Base-by-base conservation (phyloP, 2,113 vertebrate species). In the Ceratotherium simum region DNA sequence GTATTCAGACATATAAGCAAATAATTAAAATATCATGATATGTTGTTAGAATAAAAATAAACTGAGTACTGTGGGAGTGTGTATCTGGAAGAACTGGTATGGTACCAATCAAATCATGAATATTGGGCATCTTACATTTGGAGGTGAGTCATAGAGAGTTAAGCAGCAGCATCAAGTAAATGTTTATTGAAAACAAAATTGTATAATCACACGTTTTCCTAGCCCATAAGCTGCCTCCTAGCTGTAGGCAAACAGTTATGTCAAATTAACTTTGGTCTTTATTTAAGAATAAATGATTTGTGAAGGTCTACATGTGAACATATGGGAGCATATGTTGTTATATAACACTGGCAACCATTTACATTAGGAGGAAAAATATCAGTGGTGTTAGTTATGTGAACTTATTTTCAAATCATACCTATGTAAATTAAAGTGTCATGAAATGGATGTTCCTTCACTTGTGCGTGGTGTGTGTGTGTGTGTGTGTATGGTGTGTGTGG, bases 391-490 rank as follows among this genome's bases (percentile, higher is more conserved):
- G 6, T 21, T 39, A 58, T 27, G 2, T 13, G 14, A 72, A 73
- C 3, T 2, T 84, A 36, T 39, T 88, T 84, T 96, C 25, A 56
- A 88, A 86, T 62, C 29, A 56, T 8, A 72, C 2, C 5, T 72
- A 31, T 54, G 62, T 87, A 90, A 83, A 60, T 95, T n/a, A 58
- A 83, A 69, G 56, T 42, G 13, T 14, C 8, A 29, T 64, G 36
- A 89, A 81, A 60, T 70, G 2, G 7, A 18, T 91, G 62, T 75
- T n/a, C 11, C 11, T 56, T 80, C n/a, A 23, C 6, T 31, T 72
- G 2, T 20, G 6, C 33, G 2, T 65, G 20, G 1, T 12, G 3
- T 21, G 3, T 13, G 13, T 12, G 3, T 21, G 3, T 13, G 13
- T 33, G 0, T 67, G 17, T 54, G 6, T 42, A 3, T 42, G 9